These are phyloP conservation scores for Spodoptera litura DNA, from an alignment of 1,140 invertebrate species.

Conservation along the genomic window DNA sequence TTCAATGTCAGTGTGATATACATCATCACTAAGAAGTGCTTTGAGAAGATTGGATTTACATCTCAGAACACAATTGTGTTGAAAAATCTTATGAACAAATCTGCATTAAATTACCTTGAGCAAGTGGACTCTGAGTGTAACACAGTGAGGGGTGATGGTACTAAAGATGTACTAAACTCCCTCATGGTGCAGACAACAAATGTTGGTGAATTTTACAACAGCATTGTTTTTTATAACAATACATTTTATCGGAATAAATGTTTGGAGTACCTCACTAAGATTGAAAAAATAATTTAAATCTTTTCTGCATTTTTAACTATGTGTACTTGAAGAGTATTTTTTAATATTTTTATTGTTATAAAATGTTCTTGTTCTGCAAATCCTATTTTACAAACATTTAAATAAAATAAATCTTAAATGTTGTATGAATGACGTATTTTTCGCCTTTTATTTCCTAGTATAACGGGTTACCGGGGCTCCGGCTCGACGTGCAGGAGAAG, in stretches of 20 bases:
- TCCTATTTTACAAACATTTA: conserved; percentile 43
- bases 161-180: conserved; percentile 73
- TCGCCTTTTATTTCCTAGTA: not conserved
- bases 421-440: conserved; percentile 51
- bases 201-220: conserved; percentile 75
- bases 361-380: conserved; percentile 44
- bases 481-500: too few species aligned
- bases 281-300: conserved; percentile 71
- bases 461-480: too few species aligned
- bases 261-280: conserved; percentile 70
- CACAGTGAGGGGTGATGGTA: conserved; percentile 60
- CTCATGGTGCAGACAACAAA: conserved; percentile 75
- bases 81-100: conserved; percentile 67
- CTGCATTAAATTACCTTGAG: conserved; percentile 65
- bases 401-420: conserved; percentile 68
- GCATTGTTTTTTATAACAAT: conserved; percentile 80
- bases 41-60: conserved; percentile 75
- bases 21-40: conserved; percentile 74
- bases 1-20: conserved; percentile 81
- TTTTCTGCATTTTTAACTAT: conserved; percentile 38
- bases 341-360: conserved; percentile 42
- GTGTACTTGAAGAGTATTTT: conserved; percentile 46
- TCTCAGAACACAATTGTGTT: conserved; percentile 70
- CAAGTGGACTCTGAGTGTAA: conserved; percentile 69
- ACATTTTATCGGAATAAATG: conserved; percentile 81